Conservation (phyloP, 2,797 vertebrate species). For the Columba guinea region DNA sequence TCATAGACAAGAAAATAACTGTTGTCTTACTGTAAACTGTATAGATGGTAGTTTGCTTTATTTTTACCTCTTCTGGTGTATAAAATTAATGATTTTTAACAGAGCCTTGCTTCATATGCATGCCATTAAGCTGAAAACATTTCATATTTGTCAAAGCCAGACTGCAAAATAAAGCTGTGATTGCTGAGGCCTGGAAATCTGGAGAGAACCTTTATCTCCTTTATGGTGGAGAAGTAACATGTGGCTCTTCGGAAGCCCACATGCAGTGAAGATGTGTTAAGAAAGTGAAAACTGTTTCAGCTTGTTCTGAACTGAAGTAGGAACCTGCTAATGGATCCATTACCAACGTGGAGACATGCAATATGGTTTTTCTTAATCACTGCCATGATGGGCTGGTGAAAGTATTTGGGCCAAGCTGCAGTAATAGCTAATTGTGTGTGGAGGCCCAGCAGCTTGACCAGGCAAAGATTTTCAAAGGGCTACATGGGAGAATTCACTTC, state of each 20-base stretch:
- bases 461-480: constrained; percentile 33
- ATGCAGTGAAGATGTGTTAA: constrained; percentile 14
- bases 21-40: not conserved
- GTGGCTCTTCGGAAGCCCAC: constrained; percentile 22
- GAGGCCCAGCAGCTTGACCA: not conserved
- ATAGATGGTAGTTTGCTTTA: not conserved
- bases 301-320: constrained; percentile 19
- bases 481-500: constrained; percentile 39
- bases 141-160: not conserved
- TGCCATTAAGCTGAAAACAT: not conserved
- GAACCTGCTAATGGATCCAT: constrained; percentile 21
- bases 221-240: not conserved
- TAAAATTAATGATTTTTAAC: not conserved
- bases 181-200: not conserved
- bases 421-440: constrained; percentile 42
- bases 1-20: rapidly evolving
- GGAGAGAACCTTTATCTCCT: not conserved
- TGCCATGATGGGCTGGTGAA: not conserved
- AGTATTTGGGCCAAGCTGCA: constrained; percentile 10
- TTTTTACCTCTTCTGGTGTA: not conserved
- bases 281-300: constrained; percentile 51
- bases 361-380: not conserved
- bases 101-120: not conserved
- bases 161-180: not conserved
- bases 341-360: not conserved